Percentiles rank a stretch among this genome's conserved stretches.
Evolutionary conservation across 2,113 vertebrate species (phyloP).

Genomic region (Pipa parva): DNA sequence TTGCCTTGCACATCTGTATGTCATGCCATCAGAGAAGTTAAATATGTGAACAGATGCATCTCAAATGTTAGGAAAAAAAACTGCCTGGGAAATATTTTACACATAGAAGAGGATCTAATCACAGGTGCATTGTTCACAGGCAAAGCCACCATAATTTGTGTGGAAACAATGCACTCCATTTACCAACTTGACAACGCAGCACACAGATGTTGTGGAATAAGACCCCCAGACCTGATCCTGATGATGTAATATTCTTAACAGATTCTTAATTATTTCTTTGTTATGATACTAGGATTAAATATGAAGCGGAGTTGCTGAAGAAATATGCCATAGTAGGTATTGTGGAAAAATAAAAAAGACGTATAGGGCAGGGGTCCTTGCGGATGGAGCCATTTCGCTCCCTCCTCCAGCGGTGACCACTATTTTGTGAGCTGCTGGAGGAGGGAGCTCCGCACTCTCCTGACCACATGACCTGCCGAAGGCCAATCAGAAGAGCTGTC

Average conservation of each 20-base stretch:
- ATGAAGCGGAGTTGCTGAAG: background rate
- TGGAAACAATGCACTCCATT: slow-evolving; percentile 72
- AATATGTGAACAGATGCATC: slow-evolving; percentile 73
- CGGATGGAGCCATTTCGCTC: too few species aligned
- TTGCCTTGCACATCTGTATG: slow-evolving; percentile 65
- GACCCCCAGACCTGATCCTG: slow-evolving; percentile 43
- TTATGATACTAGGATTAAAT: background rate
- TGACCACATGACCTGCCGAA: too few species aligned
- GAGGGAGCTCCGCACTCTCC: too few species aligned
- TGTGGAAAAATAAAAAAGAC: too few species aligned
- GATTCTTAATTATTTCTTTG: slow-evolving; percentile 48
- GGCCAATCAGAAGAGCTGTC: too few species aligned
- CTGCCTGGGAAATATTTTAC: slow-evolving; percentile 70
- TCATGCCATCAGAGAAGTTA: slow-evolving; percentile 69
- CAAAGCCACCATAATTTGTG: slow-evolving; percentile 68
- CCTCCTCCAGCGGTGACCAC: too few species aligned
- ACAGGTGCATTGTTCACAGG: slow-evolving; percentile 68
- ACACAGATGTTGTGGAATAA: slow-evolving; percentile 61
- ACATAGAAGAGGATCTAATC: slow-evolving; percentile 72
- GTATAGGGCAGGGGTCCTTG: too few species aligned
- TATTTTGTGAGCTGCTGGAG: too few species aligned
- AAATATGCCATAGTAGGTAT: too few species aligned
- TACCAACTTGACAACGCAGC: slow-evolving; percentile 59
- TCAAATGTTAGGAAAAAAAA: slow-evolving; percentile 68
- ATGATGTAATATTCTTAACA: slow-evolving; percentile 44